Base-by-base conservation (phyloP, 2,888 invertebrate genomes). In the Sthenelais limicola region DNA sequence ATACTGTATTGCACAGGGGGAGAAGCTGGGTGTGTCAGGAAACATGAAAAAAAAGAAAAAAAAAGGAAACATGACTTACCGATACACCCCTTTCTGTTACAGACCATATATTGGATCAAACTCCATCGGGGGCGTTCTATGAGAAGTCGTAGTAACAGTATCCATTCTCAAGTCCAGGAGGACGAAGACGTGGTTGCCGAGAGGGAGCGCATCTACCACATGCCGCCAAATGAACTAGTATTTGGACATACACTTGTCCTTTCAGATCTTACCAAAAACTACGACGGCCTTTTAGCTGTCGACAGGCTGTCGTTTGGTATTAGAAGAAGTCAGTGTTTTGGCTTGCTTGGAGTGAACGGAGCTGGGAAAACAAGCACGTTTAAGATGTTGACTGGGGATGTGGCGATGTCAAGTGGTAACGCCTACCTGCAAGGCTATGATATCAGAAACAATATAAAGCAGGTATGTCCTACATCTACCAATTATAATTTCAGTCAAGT, bases 291-390 rank as follows among this genome's bases (percentile, higher is more conserved):
- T 75, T 86, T 92, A 69, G 96, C 95, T 0, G 96, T 97, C 0
- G 92, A 94, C 85, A 92, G 93, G 80, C 89, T 94, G 4, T 92
- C 90, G 83, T 85, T 91, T 83, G 93, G 92, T 18, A 62, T 62
- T 43, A 35, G 62, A 1, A 21, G 89, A 90, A 75, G 91, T 91
- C 5, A 93, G 90, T 95, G 95, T 86, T 95, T 95, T 82, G 95
- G 94, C 0, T 89, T 96, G 4, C 89, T 96, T 52, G 87, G 96
- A 0, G 92, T 94, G 78, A 96, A 96, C 85, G 95, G 96, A 3
- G 95, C 95, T 0, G 95, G 95, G 7, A 96, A 96, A 86, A 95
- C 95, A 1, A 94, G 94, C 0, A 94, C 94, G 21, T 96, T 96
- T 88, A 92, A 88, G 88, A 91, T 91, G 91, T 82, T 91, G 77